Conservation (phyloP, 2,797 vertebrate species). For the Adelosebastes latens region DNA sequence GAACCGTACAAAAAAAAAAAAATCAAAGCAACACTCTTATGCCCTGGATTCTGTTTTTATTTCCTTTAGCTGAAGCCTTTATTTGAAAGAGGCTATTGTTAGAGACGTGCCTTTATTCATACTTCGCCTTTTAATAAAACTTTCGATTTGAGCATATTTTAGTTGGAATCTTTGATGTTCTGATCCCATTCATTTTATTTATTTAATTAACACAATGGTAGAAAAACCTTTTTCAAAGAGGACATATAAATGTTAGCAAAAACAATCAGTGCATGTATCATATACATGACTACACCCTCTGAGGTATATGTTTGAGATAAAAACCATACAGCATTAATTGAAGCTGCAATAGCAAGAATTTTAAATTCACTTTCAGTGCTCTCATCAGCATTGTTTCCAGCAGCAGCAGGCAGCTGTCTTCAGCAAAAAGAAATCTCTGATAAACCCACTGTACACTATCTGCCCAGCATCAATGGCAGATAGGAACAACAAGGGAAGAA, state of each 20-base stretch:
- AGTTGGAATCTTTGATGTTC: background rate
- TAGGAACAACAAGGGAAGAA: background rate
- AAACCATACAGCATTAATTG: background rate
- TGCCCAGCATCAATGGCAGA: background rate
- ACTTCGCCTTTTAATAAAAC: background rate
- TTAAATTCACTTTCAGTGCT: background rate
- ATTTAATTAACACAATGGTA: background rate
- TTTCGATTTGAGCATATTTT: background rate
- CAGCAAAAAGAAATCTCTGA: background rate
- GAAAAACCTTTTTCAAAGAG: background rate
- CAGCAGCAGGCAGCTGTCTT: background rate
- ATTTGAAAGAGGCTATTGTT: background rate
- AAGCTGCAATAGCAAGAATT: background rate
- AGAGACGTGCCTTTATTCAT: background rate
- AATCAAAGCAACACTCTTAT: background rate
- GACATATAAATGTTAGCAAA: background rate
- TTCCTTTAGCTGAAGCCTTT: background rate
- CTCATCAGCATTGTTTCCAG: background rate
- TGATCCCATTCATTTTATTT: slow-evolving; percentile 9
- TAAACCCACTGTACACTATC: background rate
- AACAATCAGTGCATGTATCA: background rate
- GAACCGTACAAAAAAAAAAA: background rate
- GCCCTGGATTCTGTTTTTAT: background rate
- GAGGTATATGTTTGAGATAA: background rate
- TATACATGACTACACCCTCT: background rate